These are phyloP conservation scores for Pinctada fucata DNA, from an alignment of 2,888 invertebrate genomes.

Conservation along the genomic window DNA sequence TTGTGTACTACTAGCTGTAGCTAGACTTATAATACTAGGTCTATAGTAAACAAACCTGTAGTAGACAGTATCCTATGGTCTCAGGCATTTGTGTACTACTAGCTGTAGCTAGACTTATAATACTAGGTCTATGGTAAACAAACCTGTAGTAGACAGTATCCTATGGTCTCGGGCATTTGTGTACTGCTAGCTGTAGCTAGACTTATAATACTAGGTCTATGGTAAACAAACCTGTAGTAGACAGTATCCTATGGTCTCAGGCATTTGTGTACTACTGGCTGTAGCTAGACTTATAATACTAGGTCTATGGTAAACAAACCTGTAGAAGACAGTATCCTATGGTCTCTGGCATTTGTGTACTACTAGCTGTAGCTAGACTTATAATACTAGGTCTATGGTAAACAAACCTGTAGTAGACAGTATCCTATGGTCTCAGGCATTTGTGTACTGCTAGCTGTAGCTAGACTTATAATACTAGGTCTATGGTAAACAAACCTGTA, in stretches of 20 bases:
- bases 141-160: slow-evolving; percentile 74
- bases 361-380: slow-evolving; percentile 66
- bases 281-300: slow-evolving; percentile 70
- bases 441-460: slow-evolving; percentile 63
- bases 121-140: slow-evolving; percentile 71
- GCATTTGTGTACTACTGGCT: slow-evolving; percentile 67
- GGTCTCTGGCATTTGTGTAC: slow-evolving; percentile 72
- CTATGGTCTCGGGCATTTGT: slow-evolving; percentile 73
- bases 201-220: no score
- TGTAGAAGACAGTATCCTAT: slow-evolving; percentile 73
- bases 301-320: slow-evolving; percentile 72
- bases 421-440: slow-evolving; percentile 74
- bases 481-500: slow-evolving; percentile 73
- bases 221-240: slow-evolving; percentile 69
- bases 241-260: slow-evolving; percentile 72
- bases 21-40: no score
- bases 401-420: slow-evolving; percentile 70
- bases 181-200: slow-evolving; percentile 65
- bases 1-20: slow-evolving; percentile 64
- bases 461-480: slow-evolving; percentile 70
- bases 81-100: slow-evolving; percentile 71
- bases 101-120: slow-evolving; percentile 67
- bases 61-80: slow-evolving; percentile 71
- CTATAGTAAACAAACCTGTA: slow-evolving; percentile 70
- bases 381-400: no score